Evolutionary conservation across 1,140 invertebrate species (phyloP), one percentile per base, ranked within the genome.

Genomic region (Glossosoma conforme): DNA sequence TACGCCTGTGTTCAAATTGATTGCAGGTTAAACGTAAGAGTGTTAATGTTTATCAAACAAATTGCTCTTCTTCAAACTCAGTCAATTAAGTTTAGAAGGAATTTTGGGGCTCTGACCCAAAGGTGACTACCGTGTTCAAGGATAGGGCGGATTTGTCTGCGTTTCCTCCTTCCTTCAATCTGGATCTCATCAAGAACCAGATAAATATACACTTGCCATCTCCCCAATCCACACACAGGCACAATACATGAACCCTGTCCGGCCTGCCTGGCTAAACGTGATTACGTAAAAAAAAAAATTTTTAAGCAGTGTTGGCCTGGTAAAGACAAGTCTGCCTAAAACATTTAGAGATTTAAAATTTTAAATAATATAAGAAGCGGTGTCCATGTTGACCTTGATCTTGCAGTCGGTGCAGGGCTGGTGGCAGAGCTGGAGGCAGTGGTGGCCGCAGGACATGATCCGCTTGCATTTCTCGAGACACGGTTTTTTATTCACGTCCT

Each of bases 191-290:
- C n/a, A n/a, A n/a, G n/a, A n/a, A n/a, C n/a, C n/a, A n/a, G n/a
- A n/a, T n/a, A n/a, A n/a, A n/a, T n/a, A n/a, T n/a, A n/a, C n/a
- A n/a, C n/a, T n/a, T n/a, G n/a, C n/a, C n/a, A n/a, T n/a, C n/a
- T n/a, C n/a, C n/a, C n/a, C n/a, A n/a, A n/a, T n/a, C n/a, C n/a
- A n/a, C n/a, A n/a, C n/a, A n/a, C n/a, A n/a, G n/a, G n/a, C n/a
- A n/a, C n/a, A n/a, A n/a, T n/a, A n/a, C n/a, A n/a, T n/a, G n/a
- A 28, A 8, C 54, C 78, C 79, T 15, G 9, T 5, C 5, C 5
- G 33, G 5, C 14, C 5, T 36, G 8, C 5, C 14, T 15, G 6
- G 8, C 14, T 36, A 11, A 11, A 9, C 14, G 5, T 5, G 8
- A 36, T 36, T 9, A 5, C 33, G 14, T 36, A 14, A 9, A 10